Evolutionary conservation across 2,113 vertebrate species (phyloP).

Genomic region (Apaloderma vittatum): DNA sequence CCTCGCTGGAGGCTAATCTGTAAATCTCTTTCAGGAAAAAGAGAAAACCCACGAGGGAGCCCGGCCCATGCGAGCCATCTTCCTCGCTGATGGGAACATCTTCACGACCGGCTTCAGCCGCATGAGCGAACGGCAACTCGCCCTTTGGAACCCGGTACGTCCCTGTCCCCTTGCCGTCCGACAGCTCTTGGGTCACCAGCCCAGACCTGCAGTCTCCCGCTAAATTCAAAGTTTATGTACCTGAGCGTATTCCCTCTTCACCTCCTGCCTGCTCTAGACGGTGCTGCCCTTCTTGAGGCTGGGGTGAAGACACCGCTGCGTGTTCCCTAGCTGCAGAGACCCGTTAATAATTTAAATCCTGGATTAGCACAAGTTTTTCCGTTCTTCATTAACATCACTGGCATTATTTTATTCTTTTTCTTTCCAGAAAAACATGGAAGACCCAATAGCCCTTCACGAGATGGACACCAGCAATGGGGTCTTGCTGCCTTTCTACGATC

Average conservation of each 20-base stretch:
- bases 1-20: not conserved
- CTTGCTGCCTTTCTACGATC: slow-evolving; percentile 94
- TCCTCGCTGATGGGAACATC: slow-evolving; percentile 91
- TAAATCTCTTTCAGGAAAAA: slow-evolving; percentile 85
- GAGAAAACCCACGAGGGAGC: slow-evolving; percentile 96
- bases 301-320: not conserved
- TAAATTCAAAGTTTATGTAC: not conserved
- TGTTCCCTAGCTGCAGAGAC: not conserved
- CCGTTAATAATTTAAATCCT: not conserved
- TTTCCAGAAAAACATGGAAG: slow-evolving; percentile 91
- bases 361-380: not conserved
- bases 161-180: not conserved
- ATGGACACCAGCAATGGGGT: slow-evolving; percentile 98
- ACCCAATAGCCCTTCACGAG: slow-evolving; percentile 91
- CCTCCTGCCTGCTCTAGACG: too few species aligned
- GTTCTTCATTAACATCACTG: not conserved
- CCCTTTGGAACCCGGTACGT: slow-evolving; percentile 92
- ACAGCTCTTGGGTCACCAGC: fast-evolving
- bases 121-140: slow-evolving; percentile 95
- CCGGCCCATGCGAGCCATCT: slow-evolving; percentile 95
- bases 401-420: not conserved
- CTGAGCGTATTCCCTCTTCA: too few species aligned
- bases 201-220: not conserved
- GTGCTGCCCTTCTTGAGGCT: too few species aligned
- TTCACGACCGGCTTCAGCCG: slow-evolving; percentile 98